Base-by-base conservation (phyloP, 2,888 invertebrate species). In the Pedicia rivosa region DNA sequence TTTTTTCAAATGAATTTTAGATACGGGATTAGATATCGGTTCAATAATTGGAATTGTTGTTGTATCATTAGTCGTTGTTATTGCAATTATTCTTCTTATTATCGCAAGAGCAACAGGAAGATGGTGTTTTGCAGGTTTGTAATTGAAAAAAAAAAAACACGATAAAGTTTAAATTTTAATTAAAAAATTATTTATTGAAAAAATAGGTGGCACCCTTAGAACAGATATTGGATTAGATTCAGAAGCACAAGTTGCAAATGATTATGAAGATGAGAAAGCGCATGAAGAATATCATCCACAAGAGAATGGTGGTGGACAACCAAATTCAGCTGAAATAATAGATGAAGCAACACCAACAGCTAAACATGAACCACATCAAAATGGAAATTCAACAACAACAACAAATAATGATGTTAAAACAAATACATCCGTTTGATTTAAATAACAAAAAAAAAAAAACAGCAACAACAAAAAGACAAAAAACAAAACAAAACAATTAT, bases 51-150 rank as follows among this genome's bases (percentile, higher is more conserved):
- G 78, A 37, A 81, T 84, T 45, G 75, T 58, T 40, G 67, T 79
- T 3, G 78, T 73, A 2, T 68, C 79, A 8, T 63, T 79, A 8
- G 74, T 74, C 13, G 69, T 80, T n/a, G 59, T 81, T 40, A 61
- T 83, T 44, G 57, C 76, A 35, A 41, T 59, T 41, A 72, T 83
- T 42, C 12, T 26, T 17, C n/a, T 35, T 12, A 26, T 35, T 7
- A 78, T 78, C 52, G 84, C 86, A 35, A 74, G 80, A 49, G 75
- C 78, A 42, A 82, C 82, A 42, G 80, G 80, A 51, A 69, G 80
- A 57, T 84, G 84, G 83, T 86, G 84, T 64, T 86, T 86, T 59
- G 78, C 78, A 59, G 83, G 84, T 84, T 63, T 77, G 81, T 74
- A n/a, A n/a, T n/a, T n/a, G n/a, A n/a, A n/a, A n/a, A n/a, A n/a